Evolutionary conservation across 2,888 invertebrate genomes (phyloP), one percentile per base, ranked within the genome.

Genomic region (Drosophila algonquin): DNA sequence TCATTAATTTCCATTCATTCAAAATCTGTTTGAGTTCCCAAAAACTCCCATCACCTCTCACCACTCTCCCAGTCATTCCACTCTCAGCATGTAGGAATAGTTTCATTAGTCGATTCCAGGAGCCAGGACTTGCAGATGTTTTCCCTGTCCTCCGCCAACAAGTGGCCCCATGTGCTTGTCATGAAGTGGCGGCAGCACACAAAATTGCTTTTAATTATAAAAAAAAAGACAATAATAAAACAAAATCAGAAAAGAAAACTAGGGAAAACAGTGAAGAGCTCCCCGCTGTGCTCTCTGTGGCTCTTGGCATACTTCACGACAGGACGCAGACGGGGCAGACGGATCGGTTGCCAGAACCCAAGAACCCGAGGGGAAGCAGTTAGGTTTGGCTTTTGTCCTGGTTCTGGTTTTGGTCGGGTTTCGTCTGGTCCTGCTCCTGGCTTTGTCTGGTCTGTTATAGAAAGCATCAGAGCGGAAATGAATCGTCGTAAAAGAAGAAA

Each of bases 171-270:
- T 35, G 32, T 67, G 67, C 74, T 56, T 16, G 14, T 65, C 73
- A 14, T 14, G 6, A 40, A 81, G 83, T 81, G 80, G 62, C 57
- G 52, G 44, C 65, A 61, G 48, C 55, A 58, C 77, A 62, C 59
- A 59, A 73, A 73, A 63, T 59, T 74, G 74, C 71, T 77, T 60
- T 81, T 80, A 81, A 81, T 81, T 81, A 83, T 82, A 76, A 35
- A 18, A 18, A n/a, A 24, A 9, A 54, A 67, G 44, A 71, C 21
- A 70, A 67, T 50, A 62, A 55, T 50, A 55, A 50, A 70, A 71
- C 50, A 69, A 60, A 40, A 46, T 12, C 72, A 18, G 52, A 40
- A 35, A 58, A 60, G 59, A 32, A 30, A 32, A 52, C 35, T 40
- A 62, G 54, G 32, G 10, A 12, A 3, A 40, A 24, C 35, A 57